phyloP scores from a whole-genome alignment of 2,113 vertebrate genomes.

The Carlito syrichta region DNA sequence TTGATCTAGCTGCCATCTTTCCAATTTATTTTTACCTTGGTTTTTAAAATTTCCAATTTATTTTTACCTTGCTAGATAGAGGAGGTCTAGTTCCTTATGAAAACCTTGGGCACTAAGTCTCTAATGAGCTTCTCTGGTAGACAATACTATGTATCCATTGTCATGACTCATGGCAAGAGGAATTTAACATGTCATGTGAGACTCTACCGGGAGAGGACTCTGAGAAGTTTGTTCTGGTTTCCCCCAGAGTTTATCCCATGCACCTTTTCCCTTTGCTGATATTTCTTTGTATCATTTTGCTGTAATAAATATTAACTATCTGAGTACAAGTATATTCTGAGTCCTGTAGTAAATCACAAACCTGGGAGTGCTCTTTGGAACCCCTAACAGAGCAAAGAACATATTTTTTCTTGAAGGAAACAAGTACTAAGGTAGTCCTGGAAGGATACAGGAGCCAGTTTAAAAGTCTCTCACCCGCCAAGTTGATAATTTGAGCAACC shows the following conservation, averaged over 20 bases:
- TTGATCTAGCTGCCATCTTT: background rate
- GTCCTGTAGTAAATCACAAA: background rate
- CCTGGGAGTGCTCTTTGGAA: background rate
- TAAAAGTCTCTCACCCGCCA: too few relatives aligned
- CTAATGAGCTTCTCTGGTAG: background rate
- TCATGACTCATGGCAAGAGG: background rate
- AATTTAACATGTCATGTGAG: background rate
- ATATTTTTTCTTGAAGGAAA: background rate
- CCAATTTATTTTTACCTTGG: background rate
- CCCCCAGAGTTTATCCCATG: background rate
- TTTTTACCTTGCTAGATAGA: too few relatives aligned
- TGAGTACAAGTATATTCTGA: background rate
- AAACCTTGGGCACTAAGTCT: background rate
- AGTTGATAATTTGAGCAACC: background rate
- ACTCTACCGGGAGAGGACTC: background rate
- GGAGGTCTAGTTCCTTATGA: background rate
- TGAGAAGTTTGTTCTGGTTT: background rate
- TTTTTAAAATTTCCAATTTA: background rate
- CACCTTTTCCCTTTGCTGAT: background rate
- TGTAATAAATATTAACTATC: background rate
- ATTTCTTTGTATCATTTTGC: background rate
- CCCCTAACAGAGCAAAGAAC: background rate
- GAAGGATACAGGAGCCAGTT: too few relatives aligned
- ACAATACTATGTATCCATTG: too few relatives aligned
- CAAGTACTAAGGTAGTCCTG: background rate